Base-by-base conservation (phyloP, 2,797 vertebrate genomes). In the Diplodus sargus region DNA sequence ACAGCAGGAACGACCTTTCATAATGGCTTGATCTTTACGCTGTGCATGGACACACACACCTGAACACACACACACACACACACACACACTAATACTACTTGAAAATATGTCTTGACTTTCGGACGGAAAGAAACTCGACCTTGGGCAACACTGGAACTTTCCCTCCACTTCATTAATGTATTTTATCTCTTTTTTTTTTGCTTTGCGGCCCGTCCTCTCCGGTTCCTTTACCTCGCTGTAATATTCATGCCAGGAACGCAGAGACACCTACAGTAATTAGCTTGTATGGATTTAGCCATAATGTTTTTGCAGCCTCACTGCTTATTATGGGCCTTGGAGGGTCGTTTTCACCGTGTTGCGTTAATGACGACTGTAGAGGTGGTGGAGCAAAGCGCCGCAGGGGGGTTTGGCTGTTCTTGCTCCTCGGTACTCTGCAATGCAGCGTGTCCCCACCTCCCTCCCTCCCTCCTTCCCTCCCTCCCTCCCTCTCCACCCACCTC, bases 361-460 rank as follows among this genome's bases (percentile, higher is more conserved):
- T 75, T 86, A 62, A 92, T 69, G 84, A 87, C 72, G 70, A 85
- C 79, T 53, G 9, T 20, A 56, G 81, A 85, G 88, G 79, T 81
- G 85, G 53, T 62, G 65, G 71, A 78, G 81, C 65, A 42, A 49
- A 75, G 81, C 61, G 16, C 85, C 51, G 71, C 72, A 69, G 25
- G 82, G 84, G 87, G 77, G 57, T 48, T 83, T 54, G 79, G 82
- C 78, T 70, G 57, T 70, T 85, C 84, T 60, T 71, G 74, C 76
- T 85, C 49, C 62, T 78, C 47, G 0, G 30, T 58, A 70, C 78
- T 89, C 91, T 91, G 92, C 89, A 90, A 87, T 91, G 90, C 91
- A 91, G 89, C 62, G 76, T 70, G 49, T 52, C 48, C 23, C 28
- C 18, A 53, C 12, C 18, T 4, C 7, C 13, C 20, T 25, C 25